Evolutionary conservation across 2,797 vertebrate species (phyloP), one percentile per base, ranked within the genome.

Genomic region (Ctenochaetus hawaiiensis): DNA sequence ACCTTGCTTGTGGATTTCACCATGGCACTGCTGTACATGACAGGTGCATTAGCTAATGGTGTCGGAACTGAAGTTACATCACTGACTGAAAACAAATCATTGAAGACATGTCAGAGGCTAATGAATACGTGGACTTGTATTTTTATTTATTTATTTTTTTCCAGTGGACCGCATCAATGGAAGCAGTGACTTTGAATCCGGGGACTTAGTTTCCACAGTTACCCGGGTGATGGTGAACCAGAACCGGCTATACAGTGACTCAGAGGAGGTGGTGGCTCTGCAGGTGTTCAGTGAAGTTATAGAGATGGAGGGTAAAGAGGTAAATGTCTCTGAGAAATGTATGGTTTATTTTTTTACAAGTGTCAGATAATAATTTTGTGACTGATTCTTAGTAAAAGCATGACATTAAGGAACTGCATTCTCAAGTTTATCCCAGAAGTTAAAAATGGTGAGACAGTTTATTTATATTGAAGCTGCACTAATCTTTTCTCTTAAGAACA

Each of bases 211-310:
- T 79, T 95, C 92, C 0, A 93, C 97, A 39, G 95, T 95, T 1
- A 92, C 96, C 71, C 95, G 98, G 52, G 95, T 99, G 87, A 97
- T 99, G 96, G 94, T 98, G 90, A 96, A 94, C 1, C 93, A 96
- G 75, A 96, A 96, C 90, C 94, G 96, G 20, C 89, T 97, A 78
- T 95, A 96, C 83, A 96, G 95, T 71, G 95, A 94, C 82, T 95
- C 94, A 0, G 94, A 95, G 44, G 93, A 95, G 59, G 93, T 96
- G 79, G 89, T 97, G 89, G 92, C 95, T 60, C 93, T 97, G 72
- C 94, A 97, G 85, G 94, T 98, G 72, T 94, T 96, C 90, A 97
- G 98, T 82, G 96, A 99, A 90, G 96, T 99, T 34, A 97, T 97
- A 51, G 96, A 97, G 90, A 87, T 99, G 88, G 97, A 97, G 75